Base-by-base conservation (phyloP, 2,113 vertebrate species). In the Trematocara variabile region DNA sequence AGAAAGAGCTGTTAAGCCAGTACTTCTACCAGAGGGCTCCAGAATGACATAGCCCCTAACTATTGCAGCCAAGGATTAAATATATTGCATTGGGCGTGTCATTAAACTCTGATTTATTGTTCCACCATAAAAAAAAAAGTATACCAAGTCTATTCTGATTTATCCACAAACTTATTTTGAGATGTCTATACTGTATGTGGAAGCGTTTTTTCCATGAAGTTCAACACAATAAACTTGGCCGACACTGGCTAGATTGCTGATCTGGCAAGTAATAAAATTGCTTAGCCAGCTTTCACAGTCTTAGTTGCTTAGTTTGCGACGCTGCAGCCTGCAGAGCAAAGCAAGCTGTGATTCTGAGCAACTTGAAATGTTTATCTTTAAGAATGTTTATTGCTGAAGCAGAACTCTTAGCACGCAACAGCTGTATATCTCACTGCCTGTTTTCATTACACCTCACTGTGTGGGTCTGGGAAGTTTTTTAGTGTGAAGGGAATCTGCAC, bases 301-400 rank as follows among this genome's bases (percentile, higher is more conserved):
- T 53, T 13, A 6, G 25, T 13, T 2, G 44, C 55, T 22, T n/a
- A 16, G 39, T 18, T n/a, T 14, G 16, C 1, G 55, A 50, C 77
- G 53, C n/a, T 60, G 81, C 65, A 46, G 83, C 18, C 41, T 55
- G 73, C 37, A 44, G 75, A 68, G 83, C 79, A 44, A 55, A 75
- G 46, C 16, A 8, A 28, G 34, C 58, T 88, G 80, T 77, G 83
- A 89, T 85, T 87, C 73, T 86, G 65, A 75, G 54, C 56, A 77
- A 86, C 80, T 30, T 63, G 25, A 90, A 90, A 83, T 91, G 90
- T 95, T 95, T 93, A 90, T 89, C 50, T 87, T 79, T 52, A 41
- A 83, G 78, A 80, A 81, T 90, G 84, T 94, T 95, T 92, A 93
- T 58, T 82, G 87, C 86, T 77, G 46, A 53, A 81, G 34, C 52